Evolutionary conservation across 1,140 invertebrate genomes (phyloP).

Genomic region (Theocolax elegans): DNA sequence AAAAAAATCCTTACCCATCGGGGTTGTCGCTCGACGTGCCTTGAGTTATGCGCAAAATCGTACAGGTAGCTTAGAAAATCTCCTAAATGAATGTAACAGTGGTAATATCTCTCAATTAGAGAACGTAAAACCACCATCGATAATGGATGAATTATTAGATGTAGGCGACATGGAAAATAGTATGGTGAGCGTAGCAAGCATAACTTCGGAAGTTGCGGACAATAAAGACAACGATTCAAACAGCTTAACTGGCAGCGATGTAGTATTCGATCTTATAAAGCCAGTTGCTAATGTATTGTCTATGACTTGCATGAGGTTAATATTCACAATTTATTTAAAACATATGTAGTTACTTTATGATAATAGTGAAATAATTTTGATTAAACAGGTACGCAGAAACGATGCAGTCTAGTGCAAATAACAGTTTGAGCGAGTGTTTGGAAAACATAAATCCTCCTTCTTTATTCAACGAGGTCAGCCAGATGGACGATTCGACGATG

Average conservation of each 20-base stretch:
- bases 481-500: constrained; percentile 72
- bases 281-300: constrained; percentile 63
- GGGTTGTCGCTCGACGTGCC: constrained; percentile 76
- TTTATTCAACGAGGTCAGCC: constrained; percentile 72
- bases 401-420: constrained; percentile 58
- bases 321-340: constrained; percentile 9
- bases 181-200: constrained; percentile 86
- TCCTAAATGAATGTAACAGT: constrained; percentile 70
- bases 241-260: constrained; percentile 55
- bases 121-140: constrained; percentile 83
- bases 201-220: constrained; percentile 81
- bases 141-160: constrained; percentile 81
- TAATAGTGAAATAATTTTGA: neutral
- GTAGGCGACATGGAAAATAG: constrained; percentile 78
- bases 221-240: constrained; percentile 56
- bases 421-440: constrained; percentile 70
- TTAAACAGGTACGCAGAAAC: constrained; percentile 53
- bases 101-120: constrained; percentile 72
- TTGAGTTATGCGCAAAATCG: constrained; percentile 71
- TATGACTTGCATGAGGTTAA: constrained; percentile 57
- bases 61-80: constrained; percentile 73
- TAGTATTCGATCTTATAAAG: constrained; percentile 60
- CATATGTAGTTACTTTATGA: neutral
- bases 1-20: constrained; percentile 77
- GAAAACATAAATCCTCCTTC: constrained; percentile 76